These are phyloP conservation scores for Goniozus legneri DNA, from an alignment of 1,140 invertebrate genomes.

Conservation along the genomic window DNA sequence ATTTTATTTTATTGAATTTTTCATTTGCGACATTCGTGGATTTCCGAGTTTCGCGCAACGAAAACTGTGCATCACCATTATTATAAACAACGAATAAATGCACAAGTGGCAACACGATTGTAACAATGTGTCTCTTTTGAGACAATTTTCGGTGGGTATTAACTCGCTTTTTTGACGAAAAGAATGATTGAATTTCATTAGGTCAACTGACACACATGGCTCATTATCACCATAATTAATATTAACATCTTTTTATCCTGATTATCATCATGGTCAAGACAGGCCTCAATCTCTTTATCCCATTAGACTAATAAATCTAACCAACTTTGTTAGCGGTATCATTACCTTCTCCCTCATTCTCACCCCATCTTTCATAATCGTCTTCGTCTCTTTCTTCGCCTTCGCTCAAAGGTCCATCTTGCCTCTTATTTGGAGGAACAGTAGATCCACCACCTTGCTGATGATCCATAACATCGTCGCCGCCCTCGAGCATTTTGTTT, in stretches of 20 bases:
- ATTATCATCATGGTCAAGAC: constrained; percentile 24
- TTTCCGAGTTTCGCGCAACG: too few relatives aligned
- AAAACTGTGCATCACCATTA: constrained; percentile 9
- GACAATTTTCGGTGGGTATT: too few relatives aligned
- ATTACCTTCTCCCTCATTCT: constrained; percentile 30
- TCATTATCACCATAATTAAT: constrained; percentile 17
- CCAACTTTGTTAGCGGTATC: constrained; percentile 42
- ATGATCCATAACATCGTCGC: constrained; percentile 38
- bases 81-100: too few relatives aligned
- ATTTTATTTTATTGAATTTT: too few relatives aligned
- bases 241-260: constrained; percentile 14
- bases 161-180: too few relatives aligned
- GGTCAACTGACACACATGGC: too few relatives aligned
- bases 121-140: too few relatives aligned
- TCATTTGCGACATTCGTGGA: too few relatives aligned
- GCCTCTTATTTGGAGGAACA: constrained; percentile 43
- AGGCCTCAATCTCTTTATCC: constrained; percentile 20
- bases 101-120: too few relatives aligned
- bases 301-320: constrained; percentile 28
- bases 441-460: constrained; percentile 15
- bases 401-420: constrained; percentile 67
- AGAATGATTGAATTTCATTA: too few relatives aligned
- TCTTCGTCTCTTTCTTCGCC: constrained; percentile 70
- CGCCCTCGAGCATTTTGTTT: constrained; percentile 59
- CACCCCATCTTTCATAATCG: constrained; percentile 50